phyloP scores from a whole-genome alignment of 2,888 invertebrate species.

The Phragmatobia fuliginosa region DNA sequence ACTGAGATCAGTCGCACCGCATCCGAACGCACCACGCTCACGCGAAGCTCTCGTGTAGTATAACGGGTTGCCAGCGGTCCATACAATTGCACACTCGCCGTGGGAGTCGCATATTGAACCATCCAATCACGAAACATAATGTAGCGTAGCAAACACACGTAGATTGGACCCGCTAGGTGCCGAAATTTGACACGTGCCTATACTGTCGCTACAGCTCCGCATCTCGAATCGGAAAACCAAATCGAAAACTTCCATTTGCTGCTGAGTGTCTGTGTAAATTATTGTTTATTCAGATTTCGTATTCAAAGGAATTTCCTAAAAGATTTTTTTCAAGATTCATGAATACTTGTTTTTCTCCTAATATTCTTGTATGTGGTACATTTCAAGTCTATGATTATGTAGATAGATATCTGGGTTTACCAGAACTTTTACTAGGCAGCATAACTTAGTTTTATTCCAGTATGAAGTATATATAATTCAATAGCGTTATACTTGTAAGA shows the following conservation, averaged over 20 bases:
- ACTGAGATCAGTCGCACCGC: background rate
- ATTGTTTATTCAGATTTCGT: background rate
- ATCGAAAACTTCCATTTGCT: background rate
- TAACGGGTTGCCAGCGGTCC: background rate
- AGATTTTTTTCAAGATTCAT: background rate
- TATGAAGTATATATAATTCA: too few species aligned
- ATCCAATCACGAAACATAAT: conserved; percentile 1
- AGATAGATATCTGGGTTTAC: too few species aligned
- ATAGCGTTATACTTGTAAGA: too few species aligned
- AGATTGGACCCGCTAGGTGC: background rate
- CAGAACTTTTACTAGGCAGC: too few species aligned
- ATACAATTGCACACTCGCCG: background rate
- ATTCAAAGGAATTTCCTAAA: background rate
- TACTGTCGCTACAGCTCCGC: background rate
- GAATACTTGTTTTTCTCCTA: background rate
- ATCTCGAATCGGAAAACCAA: background rate
- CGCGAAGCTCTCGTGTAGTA: too few species aligned
- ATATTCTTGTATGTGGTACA: background rate
- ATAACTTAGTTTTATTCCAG: too few species aligned
- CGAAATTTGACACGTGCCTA: conserved; percentile 19
- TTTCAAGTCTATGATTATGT: background rate
- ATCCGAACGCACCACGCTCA: background rate
- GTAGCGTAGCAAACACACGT: background rate
- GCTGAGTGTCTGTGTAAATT: background rate
- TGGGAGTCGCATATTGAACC: background rate